Base-by-base conservation (phyloP, 2,888 invertebrate genomes). In the Cactoblastis cactorum region DNA sequence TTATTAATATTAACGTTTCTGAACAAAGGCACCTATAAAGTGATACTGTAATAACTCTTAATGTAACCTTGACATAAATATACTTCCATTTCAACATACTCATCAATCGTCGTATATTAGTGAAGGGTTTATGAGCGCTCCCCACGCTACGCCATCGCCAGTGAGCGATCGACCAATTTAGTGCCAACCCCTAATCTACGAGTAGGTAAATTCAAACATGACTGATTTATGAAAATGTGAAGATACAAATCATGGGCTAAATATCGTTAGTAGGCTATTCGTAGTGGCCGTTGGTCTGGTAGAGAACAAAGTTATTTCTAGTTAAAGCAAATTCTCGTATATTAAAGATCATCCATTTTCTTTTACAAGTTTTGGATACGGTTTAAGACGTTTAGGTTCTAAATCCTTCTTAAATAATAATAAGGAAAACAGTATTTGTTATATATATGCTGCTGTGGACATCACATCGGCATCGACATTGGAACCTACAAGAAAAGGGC, bases 161-260 rank as follows among this genome's bases (percentile, higher is more conserved):
- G 46, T 47, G 35, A 47, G 35, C 35, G 46, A 47, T 47, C 22
- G 34, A 19, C 46, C 35, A 47, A 47, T 47, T 34, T 34, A 46
- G 33, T 45, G 45, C 32, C 33, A 45, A 34, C 45, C 45, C 18
- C 33, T 33, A 45, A 45, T 45, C 33, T 45, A 45, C 45, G 17
- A 28, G 38, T 41, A 41, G 39, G 41, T 41, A 24, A 41, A 41
- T 41, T 22, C 41, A 24, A 41, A 41, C 41, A 41, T 41, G 41
- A 41, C 41, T 41, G 41, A 41, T 41, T 41, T 41, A 41, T 41
- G 41, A 41, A 41, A 41, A 41, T 9, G 41, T 41, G 41, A 24
- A 22, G 22, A 24, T 24, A 41, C 41, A 41, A 41, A 41, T 41
- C 41, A 41, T 41, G 12, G 38, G 24, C 14, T 24, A 8, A 41